Evolutionary conservation across 2,113 vertebrate genomes (phyloP).

Genomic region (Ammodytes marinus): DNA sequence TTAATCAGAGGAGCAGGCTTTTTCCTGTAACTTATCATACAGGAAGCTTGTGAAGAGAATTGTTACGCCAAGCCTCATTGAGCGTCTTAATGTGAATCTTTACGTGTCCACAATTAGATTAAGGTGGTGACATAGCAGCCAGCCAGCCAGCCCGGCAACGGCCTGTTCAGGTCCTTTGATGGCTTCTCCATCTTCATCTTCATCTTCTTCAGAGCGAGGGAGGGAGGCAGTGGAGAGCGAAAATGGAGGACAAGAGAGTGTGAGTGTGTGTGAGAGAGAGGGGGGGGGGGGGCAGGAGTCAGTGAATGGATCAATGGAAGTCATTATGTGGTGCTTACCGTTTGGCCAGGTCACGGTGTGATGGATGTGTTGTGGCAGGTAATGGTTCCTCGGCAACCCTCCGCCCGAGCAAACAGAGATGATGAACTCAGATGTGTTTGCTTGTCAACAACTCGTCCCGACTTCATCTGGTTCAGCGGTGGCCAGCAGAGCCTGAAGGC

Average conservation of each 20-base stretch:
- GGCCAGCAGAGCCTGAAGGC: conserved; percentile 27
- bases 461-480: conserved; percentile 46
- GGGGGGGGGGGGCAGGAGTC: conserved; percentile 27
- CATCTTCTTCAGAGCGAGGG: conserved; percentile 23
- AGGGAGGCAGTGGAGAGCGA: conserved; percentile 32
- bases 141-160: conserved; percentile 7
- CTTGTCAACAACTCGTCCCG: conserved; percentile 53
- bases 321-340: conserved; percentile 70
- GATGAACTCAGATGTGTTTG: conserved; percentile 66
- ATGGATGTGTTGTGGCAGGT: conserved; percentile 66
- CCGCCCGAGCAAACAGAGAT: conserved; percentile 40
- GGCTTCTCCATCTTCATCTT: conserved; percentile 37
- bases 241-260: conserved; percentile 28
- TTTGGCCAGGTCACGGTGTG: conserved; percentile 64
- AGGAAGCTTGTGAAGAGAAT: conserved; percentile 88
- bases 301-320: conserved; percentile 70
- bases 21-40: conserved; percentile 86
- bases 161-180: conserved; percentile 20
- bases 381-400: conserved; percentile 53
- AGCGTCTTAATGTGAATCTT: conserved; percentile 89
- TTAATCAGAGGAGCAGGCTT: conserved; percentile 87
- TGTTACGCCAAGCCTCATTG: conserved; percentile 90
- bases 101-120: conserved; percentile 88
- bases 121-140: conserved; percentile 69
- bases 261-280: neutral